phyloP scores from a whole-genome alignment of 2,797 vertebrate species.

The Ptychadena robeensis region DNA sequence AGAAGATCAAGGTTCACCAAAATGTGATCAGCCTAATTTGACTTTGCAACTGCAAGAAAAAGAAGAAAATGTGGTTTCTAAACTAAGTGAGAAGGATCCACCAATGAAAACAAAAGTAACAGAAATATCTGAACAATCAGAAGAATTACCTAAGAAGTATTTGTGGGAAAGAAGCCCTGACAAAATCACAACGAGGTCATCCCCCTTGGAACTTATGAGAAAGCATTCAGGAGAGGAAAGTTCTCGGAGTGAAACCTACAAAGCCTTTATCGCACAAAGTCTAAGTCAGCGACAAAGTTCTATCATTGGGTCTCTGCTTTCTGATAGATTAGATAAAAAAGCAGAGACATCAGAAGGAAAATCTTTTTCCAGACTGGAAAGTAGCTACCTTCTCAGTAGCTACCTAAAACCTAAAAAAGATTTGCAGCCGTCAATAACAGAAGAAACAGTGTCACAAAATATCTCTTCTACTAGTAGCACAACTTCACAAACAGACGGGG shows the following conservation, averaged over 20 bases:
- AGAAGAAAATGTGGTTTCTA: constrained; percentile 68
- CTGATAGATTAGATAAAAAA: constrained; percentile 69
- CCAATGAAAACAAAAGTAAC: constrained; percentile 58
- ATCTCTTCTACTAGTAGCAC: not conserved
- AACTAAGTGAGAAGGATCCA: constrained; percentile 59
- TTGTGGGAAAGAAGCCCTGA: constrained; percentile 24
- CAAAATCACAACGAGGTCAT: constrained; percentile 36
- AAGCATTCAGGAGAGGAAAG: constrained; percentile 61
- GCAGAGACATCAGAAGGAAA: rapidly evolving
- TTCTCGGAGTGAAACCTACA: not conserved
- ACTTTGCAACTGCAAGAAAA: constrained; percentile 39
- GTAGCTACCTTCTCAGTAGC: constrained; percentile 83
- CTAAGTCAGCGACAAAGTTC: constrained; percentile 66
- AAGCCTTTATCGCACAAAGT: constrained; percentile 64
- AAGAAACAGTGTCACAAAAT: constrained; percentile 67
- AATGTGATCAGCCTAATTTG: not conserved
- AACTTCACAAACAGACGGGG: not conserved
- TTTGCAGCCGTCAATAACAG: not conserved
- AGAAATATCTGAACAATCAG: constrained; percentile 50
- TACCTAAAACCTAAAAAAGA: constrained; percentile 60
- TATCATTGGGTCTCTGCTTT: constrained; percentile 69
- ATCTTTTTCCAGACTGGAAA: constrained; percentile 82
- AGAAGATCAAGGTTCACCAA: constrained; percentile 75
- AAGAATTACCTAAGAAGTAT: not conserved
- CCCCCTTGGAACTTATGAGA: constrained; percentile 78